These are phyloP conservation scores for Formicarius rufipectus DNA, from an alignment of 2,113 vertebrate species.

Conservation along the genomic window DNA sequence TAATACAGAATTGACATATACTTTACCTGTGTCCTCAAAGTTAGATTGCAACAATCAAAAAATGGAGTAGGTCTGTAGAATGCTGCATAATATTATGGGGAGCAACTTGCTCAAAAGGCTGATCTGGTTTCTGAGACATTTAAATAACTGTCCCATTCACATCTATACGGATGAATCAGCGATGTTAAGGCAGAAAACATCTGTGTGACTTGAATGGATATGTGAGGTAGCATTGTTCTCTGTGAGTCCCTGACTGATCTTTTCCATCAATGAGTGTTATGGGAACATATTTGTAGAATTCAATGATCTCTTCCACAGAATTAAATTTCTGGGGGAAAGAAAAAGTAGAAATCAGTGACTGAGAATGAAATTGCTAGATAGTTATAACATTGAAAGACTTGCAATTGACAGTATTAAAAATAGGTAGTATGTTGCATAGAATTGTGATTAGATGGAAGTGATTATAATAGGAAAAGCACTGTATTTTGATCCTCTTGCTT, in stretches of 20 bases:
- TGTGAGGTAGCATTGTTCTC: conserved; percentile 80
- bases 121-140: not conserved
- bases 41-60: not conserved
- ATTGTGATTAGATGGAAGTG: not conserved
- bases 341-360: conserved; percentile 1
- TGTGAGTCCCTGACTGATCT: conserved; percentile 52
- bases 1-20: not conserved
- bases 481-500: not conserved
- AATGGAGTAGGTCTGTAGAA: not conserved
- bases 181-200: not conserved
- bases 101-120: not conserved
- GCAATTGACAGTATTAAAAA: not conserved
- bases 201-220: conserved; percentile 49
- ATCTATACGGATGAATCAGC: not conserved
- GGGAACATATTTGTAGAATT: conserved; percentile 84
- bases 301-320: conserved; percentile 86
- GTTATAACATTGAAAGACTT: not conserved
- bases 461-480: not conserved
- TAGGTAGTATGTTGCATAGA: not conserved
- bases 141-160: not conserved
- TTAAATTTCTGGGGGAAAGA: conserved; percentile 81
- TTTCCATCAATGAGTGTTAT: conserved; percentile 84
- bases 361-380: not conserved
- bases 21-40: not conserved
- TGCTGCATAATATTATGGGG: not conserved